A percentile compares a stretch with the other conserved stretches of the same genome.
phyloP scores from a whole-genome alignment of 2,888 invertebrate genomes.

The Drosophila falleni region DNA sequence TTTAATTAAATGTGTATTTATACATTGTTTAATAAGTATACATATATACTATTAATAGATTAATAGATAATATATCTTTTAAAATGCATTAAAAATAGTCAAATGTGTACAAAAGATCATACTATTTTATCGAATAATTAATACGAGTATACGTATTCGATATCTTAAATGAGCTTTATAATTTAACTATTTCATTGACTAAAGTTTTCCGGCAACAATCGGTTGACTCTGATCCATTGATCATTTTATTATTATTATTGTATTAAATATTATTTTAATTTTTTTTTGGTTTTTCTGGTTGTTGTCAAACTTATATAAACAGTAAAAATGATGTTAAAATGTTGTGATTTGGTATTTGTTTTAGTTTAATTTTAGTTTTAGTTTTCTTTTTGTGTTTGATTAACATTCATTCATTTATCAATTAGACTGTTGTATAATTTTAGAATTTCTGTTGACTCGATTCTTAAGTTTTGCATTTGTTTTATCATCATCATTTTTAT shows the following conservation, averaged over 20 bases:
- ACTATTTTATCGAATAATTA: constrained; percentile 63
- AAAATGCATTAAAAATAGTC: constrained; percentile 81
- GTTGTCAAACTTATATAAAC: constrained; percentile 75
- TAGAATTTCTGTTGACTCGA: constrained; percentile 62
- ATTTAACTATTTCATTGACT: constrained; percentile 69
- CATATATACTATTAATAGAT: constrained; percentile 31
- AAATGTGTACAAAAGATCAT: constrained; percentile 78
- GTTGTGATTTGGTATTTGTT: constrained; percentile 59
- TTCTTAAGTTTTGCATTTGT: constrained; percentile 38
- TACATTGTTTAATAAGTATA: constrained; percentile 68
- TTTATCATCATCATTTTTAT: constrained; percentile 33
- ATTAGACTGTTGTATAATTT: constrained; percentile 60
- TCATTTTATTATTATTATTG: constrained; percentile 31
- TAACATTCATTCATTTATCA: constrained; percentile 69
- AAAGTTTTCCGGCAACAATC: constrained; percentile 50
- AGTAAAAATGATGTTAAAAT: constrained; percentile 81
- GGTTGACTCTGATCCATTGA: constrained; percentile 27
- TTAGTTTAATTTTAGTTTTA: constrained; percentile 37
- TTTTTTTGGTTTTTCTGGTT: constrained; percentile 27
- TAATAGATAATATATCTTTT: constrained; percentile 44
- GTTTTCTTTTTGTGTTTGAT: constrained; percentile 63
- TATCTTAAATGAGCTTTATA: constrained; percentile 48
- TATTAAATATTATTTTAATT: constrained; percentile 28
- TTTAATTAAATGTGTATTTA: constrained; percentile 39
- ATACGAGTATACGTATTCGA: constrained; percentile 16